Percentiles rank a stretch among this genome's conserved stretches.
Conservation (phyloP, 2,888 invertebrate species). For the Agonopterix alstromeriana region DNA sequence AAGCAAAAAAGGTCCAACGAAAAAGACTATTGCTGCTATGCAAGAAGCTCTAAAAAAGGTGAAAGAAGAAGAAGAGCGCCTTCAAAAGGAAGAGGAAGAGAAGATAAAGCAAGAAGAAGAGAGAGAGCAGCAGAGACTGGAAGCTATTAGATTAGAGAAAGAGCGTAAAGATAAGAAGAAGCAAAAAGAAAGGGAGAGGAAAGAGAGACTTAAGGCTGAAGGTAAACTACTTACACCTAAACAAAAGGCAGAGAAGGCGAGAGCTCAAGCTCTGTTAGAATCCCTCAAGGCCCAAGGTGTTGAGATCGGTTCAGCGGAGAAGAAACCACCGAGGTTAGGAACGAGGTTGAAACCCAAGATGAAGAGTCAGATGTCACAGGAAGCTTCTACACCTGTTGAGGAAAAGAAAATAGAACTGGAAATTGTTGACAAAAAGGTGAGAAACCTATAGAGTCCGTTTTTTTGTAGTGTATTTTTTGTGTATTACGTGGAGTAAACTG, state of each 20-base stretch:
- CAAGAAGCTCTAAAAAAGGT: conserved; percentile 92
- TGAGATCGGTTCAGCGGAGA: conserved; percentile 85
- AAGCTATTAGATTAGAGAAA: conserved; percentile 87
- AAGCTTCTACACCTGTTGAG: conserved; percentile 64
- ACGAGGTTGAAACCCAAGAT: conserved; percentile 85
- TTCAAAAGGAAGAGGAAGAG: conserved; percentile 87
- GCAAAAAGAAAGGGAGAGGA: conserved; percentile 93
- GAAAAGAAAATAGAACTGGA: conserved; percentile 70
- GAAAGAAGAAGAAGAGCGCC: conserved; percentile 92
- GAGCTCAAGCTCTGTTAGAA: conserved; percentile 93
- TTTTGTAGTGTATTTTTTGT: too few species aligned
- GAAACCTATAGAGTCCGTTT: not conserved
- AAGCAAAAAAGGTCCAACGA: conserved; percentile 85
- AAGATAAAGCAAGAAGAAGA: conserved; percentile 84
- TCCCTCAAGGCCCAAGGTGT: conserved; percentile 92
- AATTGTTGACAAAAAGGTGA: conserved; percentile 69
- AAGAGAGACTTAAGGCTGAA: conserved; percentile 95
- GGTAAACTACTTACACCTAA: conserved; percentile 95
- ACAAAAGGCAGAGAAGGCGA: conserved; percentile 92
- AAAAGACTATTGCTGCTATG: conserved; percentile 92
- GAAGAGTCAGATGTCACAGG: conserved; percentile 79
- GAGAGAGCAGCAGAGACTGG: conserved; percentile 82
- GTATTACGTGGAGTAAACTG: too few species aligned
- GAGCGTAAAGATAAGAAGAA: conserved; percentile 93
- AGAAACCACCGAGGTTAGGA: conserved; percentile 79